Evolutionary conservation across 2,888 invertebrate species (phyloP).

Genomic region (Cataglyphis rosenhaueri): DNA sequence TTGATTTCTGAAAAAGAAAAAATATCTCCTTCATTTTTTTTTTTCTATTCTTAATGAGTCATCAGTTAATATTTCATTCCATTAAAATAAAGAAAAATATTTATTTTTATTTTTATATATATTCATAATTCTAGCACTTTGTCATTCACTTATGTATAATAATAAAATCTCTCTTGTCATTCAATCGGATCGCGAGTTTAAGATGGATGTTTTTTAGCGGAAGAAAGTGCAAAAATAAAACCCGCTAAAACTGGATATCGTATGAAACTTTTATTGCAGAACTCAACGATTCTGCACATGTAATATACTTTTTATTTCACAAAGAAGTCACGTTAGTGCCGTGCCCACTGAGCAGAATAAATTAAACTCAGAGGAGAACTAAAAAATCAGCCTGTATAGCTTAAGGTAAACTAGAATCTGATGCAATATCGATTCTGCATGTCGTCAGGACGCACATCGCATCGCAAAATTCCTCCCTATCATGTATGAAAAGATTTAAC

Average conservation of each 20-base stretch:
- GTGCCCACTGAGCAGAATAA: slow-evolving; percentile 64
- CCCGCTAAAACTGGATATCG: neutral
- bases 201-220: neutral
- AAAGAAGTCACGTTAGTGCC: slow-evolving; percentile 19
- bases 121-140: neutral
- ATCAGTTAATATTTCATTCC: too few species aligned
- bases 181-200: neutral
- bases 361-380: slow-evolving; percentile 76
- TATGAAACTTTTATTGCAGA: neutral
- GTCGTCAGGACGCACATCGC: slow-evolving; percentile 77
- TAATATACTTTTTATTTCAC: slow-evolving; percentile 41
- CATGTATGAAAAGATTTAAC: neutral
- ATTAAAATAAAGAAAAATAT: neutral
- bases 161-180: neutral
- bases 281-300: neutral
- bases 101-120: neutral
- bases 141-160: neutral
- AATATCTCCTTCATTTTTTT: too few species aligned
- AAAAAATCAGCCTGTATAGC: slow-evolving; percentile 70
- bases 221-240: neutral
- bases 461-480: slow-evolving; percentile 35
- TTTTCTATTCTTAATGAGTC: too few species aligned
- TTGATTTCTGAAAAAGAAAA: too few species aligned
- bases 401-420: slow-evolving; percentile 84
- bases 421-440: slow-evolving; percentile 82